These are phyloP conservation scores for Gnathonemus echidnorhynchus DNA, from an alignment of 2,113 vertebrate genomes.

Conservation along the genomic window DNA sequence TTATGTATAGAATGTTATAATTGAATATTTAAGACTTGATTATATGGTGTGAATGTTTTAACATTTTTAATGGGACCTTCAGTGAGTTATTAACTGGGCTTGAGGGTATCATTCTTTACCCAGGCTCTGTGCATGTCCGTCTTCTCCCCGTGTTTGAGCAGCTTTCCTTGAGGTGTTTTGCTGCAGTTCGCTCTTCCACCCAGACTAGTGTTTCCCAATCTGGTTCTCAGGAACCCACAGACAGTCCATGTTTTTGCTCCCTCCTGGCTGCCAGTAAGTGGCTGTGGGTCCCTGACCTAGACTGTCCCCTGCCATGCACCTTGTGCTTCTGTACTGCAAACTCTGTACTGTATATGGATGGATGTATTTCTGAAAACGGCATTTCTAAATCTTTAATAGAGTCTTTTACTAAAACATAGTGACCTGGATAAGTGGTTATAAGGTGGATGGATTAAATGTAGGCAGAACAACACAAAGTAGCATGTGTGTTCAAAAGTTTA, in stretches of 20 bases:
- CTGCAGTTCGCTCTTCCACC: not conserved
- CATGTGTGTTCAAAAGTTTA: not conserved
- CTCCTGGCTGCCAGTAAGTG: not conserved
- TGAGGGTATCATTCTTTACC: not conserved
- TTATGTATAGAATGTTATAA: not conserved
- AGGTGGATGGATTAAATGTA: not conserved
- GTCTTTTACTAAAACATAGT: not conserved
- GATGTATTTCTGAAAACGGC: not conserved
- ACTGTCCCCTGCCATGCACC: not conserved
- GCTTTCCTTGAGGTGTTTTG: not conserved
- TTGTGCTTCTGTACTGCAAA: not conserved
- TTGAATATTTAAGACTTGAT: not conserved
- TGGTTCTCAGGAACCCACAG: not conserved
- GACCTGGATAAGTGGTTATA: not conserved
- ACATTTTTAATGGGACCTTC: not conserved
- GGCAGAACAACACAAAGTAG: not conserved
- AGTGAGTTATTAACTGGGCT: not conserved
- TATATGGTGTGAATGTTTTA: not conserved
- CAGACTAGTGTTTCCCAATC: not conserved
- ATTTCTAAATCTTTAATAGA: not conserved
- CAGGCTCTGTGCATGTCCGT: not conserved
- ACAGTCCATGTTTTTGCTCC: not conserved
- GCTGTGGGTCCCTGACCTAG: not conserved
- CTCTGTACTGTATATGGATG: not conserved
- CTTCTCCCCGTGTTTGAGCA: not conserved